Evolutionary conservation across 2,113 vertebrate genomes (phyloP).

Genomic region (Carassius auratus): DNA sequence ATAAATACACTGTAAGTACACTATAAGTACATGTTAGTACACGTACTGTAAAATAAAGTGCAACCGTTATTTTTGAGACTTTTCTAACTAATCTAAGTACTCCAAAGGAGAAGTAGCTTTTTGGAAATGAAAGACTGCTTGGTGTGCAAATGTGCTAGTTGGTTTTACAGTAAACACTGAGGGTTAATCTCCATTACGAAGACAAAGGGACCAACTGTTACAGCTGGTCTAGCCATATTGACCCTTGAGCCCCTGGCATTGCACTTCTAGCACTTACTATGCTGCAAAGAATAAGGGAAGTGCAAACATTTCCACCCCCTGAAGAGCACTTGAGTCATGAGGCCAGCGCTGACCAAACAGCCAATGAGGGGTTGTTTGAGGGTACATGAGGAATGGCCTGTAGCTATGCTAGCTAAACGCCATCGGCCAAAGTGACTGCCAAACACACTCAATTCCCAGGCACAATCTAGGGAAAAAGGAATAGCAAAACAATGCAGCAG

Average conservation of each 20-base stretch:
- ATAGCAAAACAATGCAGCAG: conserved; percentile 38
- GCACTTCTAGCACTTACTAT: conserved; percentile 24
- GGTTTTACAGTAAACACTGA: conserved; percentile 61
- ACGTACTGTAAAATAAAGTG: no score
- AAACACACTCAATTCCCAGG: conserved; percentile 51
- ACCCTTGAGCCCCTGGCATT: conserved; percentile 42
- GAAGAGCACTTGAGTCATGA: conserved; percentile 31
- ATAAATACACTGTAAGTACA: no score
- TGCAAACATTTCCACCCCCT: conserved; percentile 21
- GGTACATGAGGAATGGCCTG: conserved; percentile 26
- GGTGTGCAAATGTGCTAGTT: conserved; percentile 10
- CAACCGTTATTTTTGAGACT: no score
- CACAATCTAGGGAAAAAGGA: conserved; percentile 40
- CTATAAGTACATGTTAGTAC: no score
- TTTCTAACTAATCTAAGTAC: no score
- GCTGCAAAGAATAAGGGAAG: conserved; percentile 14
- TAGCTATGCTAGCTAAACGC: conserved; percentile 39
- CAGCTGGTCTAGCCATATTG: conserved; percentile 37
- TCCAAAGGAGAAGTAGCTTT: not conserved
- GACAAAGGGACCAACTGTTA: conserved; percentile 66
- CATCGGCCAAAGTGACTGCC: conserved; percentile 31
- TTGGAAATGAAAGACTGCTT: conserved; percentile 6
- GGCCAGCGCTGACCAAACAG: conserved; percentile 14
- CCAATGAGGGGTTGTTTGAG: conserved; percentile 30
- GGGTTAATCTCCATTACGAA: conserved; percentile 60